Base-by-base conservation (phyloP, 1,140 invertebrate genomes). In the Neodiprion fabricii region DNA sequence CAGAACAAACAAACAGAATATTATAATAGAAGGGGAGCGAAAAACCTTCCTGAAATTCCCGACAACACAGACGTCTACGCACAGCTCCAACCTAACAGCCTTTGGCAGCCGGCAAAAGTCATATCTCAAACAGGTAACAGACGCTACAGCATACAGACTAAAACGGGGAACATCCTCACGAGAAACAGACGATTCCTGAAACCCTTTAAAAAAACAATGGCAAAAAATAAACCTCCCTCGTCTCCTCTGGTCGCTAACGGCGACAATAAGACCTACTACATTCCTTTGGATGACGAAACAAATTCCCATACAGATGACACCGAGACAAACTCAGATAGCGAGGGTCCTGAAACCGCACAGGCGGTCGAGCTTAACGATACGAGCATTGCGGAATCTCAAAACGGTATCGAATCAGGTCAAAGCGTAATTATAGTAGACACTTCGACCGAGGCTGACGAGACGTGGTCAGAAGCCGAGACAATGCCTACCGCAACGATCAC, bases 101-200 rank as follows among this genome's bases (percentile, higher is more conserved):
- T 66, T 53, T 77, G 70, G 48, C 53, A 77, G 11, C 73, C 49
- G 9, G 76, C 68, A 1, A 40, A 23, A 12, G 49, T 77, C n/a
- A 10, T 74, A 40, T 7, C 65, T 12, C 21, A 11, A 69, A 66
- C 53, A 66, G 72, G 70, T 1, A 67, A 74, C 40, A 73, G 76
- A 53, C 65, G 71, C 5, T 77, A 75, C 48, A 48, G 2, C 1
- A 73, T 74, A 61, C 67, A 76, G 67, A 74, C 70, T 4, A 70
- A 74, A 74, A 65, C 1, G 11, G 72, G 73, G n/a, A 72, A 7
- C n/a, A 75, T 73, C 21, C 47, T 76, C 4, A 74, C 48, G 7
- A 67, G 77, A 61, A 78, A 78, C 21, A 72, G 77, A 72, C 67
- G 72, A 50, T 71, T 76, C 28, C 68, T 73, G 21, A 76, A 73